phyloP scores from a whole-genome alignment of 2,888 invertebrate genomes.

The Drosophila testacea region DNA sequence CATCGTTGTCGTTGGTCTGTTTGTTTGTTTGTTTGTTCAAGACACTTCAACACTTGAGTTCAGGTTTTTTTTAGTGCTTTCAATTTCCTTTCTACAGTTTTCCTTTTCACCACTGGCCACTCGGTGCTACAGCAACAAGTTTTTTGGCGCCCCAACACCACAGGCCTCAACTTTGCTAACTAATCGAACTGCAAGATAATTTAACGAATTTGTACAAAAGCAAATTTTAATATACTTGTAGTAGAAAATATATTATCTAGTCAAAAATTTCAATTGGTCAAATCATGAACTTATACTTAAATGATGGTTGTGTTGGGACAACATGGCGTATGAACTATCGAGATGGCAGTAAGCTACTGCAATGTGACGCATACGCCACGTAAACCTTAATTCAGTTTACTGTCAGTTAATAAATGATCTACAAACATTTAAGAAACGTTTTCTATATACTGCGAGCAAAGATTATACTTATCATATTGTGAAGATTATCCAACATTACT shows the following conservation, averaged over 20 bases:
- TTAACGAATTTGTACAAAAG: background rate
- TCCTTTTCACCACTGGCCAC: slow-evolving; percentile 42
- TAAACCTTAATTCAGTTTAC: too few relatives aligned
- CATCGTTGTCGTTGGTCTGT: slow-evolving; percentile 45
- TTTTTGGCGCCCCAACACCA: slow-evolving; percentile 44
- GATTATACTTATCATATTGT: background rate
- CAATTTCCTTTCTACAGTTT: slow-evolving; percentile 68
- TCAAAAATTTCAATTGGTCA: background rate
- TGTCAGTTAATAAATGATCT: too few relatives aligned
- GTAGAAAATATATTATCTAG: background rate
- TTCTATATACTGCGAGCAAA: too few relatives aligned
- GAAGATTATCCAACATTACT: slow-evolving; percentile 1
- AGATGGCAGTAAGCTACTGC: too few relatives aligned
- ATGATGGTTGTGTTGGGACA: background rate
- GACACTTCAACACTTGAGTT: slow-evolving; percentile 70
- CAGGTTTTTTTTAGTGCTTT: slow-evolving; percentile 44
- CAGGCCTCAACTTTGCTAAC: slow-evolving; percentile 24
- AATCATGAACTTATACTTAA: background rate
- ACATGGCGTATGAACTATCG: background rate
- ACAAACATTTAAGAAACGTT: too few relatives aligned
- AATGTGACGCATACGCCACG: too few relatives aligned
- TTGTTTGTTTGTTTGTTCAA: slow-evolving; percentile 69
- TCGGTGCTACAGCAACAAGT: slow-evolving; percentile 12
- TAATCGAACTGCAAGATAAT: slow-evolving; percentile 11
- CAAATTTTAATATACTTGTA: background rate